Evolutionary conservation across 2,113 vertebrate genomes (phyloP), one percentile per base, ranked within the genome.

Genomic region (Apeltes quadracus): DNA sequence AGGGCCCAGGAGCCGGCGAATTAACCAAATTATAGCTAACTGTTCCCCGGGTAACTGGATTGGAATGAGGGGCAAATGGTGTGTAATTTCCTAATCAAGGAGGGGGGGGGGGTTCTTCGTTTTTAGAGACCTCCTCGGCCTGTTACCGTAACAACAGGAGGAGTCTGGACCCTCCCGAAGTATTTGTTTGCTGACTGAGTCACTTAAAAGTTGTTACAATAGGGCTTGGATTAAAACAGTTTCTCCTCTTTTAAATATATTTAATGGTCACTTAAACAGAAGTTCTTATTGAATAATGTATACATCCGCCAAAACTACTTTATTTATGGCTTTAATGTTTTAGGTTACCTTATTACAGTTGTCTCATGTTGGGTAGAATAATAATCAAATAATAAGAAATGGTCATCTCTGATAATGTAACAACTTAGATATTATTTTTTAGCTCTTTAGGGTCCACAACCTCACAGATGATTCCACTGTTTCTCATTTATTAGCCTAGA

Each of bases 81-180:
- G 73, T 84, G 84, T 89, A 84, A 91, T 90, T 91, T 89, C 69
- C 83, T 87, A 86, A 90, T 85, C 84, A 89, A 86, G 71, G 41
- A 36, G 64, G 67, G 78, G 56, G 29, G 50, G 29, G 53, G 48
- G 25, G 48, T 44, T 74, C n/a, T 79, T 79, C 68, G 70, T 84
- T 87, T 79, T 87, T 70, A 77, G 59, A 85, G 83, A 83, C 78
- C 82, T 61, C 78, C 84, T 70, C 7, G 34, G 79, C 56, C 58
- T 69, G 67, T 89, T 86, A 81, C 76, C 58, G 44, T 85, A 78
- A 88, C 78, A 71, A 83, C 77, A 75, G 70, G 27, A 72, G 55
- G 67, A 73, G 66, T 75, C 56, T 68, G 51, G 43, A 57, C 51
- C 51, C 64, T 69, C 67, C 64, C 23, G 46, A 59, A 55, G 57